Base-by-base conservation (phyloP, 2,797 vertebrate species). In the Parauchenoglanis ngamensis region DNA sequence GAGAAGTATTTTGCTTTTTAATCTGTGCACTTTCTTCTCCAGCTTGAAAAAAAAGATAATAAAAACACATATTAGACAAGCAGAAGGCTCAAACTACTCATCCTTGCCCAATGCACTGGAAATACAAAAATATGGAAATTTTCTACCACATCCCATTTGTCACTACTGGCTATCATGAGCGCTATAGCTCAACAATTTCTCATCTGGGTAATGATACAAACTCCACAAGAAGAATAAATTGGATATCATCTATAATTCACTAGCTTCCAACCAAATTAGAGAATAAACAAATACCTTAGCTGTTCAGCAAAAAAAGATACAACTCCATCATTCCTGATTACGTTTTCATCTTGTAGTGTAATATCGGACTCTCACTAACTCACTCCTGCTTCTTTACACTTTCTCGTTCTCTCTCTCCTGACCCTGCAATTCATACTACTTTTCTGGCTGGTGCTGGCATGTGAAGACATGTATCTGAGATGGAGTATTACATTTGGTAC, bases 91-190 rank as follows among this genome's bases (percentile, higher is more conserved):
- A 49, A 81, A 65, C 25, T 2, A 35, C 54, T 59, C 7, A 77
- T 56, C n/a, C 77, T 57, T 4, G 3, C 59, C 40, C 21, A 49
- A 46, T 63, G 40, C 17, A 49, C 49, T 6, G 8, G 25, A 65
- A 82, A 63, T 46, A 28, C 40, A 49, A 49, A 82, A 49, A 65
- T 82, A 82, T 82, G 40, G 23, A 65, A 65, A 81, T 81, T 63
- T 12, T 28, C 35, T 10, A 65, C 49, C 59, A 49, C 44, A 46
- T 63, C 57, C 57, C 78, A 82, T 82, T 82, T 46, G 7, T 82
- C 44, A 67, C 59, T 49, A 28, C 15, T 25, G 40, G 23, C 21
- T 17, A n/a, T 81, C 80, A 65, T 82, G 25, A 25, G 77, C 59
- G 25, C 56, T 35, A n/a, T 28, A 56, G 52, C 52, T 12, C 19